A percentile compares a stretch with the other conserved stretches of the same genome.
phyloP scores from a whole-genome alignment of 2,113 vertebrate genomes.

The Lanius collurio region DNA sequence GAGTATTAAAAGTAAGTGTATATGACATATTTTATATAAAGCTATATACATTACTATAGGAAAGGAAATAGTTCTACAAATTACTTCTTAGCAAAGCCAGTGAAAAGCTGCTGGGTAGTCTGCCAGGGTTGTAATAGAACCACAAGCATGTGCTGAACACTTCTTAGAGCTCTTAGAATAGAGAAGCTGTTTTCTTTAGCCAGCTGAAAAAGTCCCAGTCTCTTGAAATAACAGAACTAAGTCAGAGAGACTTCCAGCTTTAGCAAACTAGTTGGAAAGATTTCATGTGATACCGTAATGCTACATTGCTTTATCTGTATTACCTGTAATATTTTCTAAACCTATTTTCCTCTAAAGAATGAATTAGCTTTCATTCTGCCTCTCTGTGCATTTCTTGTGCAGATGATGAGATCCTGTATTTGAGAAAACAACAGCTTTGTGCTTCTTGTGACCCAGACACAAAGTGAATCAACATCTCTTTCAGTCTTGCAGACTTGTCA shows the following conservation, averaged over 20 bases:
- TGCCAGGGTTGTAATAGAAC: conserved; percentile 46
- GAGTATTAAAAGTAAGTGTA: conserved; percentile 29
- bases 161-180: conserved; percentile 47
- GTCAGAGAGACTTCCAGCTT: conserved; percentile 10
- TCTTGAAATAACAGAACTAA: conserved; percentile 50
- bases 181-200: conserved; percentile 36
- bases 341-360: background rate
- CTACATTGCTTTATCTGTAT: background rate
- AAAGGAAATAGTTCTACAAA: conserved; percentile 49
- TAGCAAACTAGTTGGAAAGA: background rate
- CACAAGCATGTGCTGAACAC: conserved; percentile 34
- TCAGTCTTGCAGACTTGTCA: background rate
- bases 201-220: conserved; percentile 22
- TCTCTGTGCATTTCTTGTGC: background rate
- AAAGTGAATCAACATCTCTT: background rate
- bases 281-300: conserved; percentile 2
- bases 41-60: background rate
- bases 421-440: background rate
- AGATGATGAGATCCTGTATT: background rate
- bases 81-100: conserved; percentile 39
- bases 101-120: conserved; percentile 20
- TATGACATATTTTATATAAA: conserved; percentile 34
- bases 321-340: background rate
- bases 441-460: background rate
- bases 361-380: background rate